Evolutionary conservation across 2,113 vertebrate genomes (phyloP).

Genomic region (Ramphastos sulfuratus): DNA sequence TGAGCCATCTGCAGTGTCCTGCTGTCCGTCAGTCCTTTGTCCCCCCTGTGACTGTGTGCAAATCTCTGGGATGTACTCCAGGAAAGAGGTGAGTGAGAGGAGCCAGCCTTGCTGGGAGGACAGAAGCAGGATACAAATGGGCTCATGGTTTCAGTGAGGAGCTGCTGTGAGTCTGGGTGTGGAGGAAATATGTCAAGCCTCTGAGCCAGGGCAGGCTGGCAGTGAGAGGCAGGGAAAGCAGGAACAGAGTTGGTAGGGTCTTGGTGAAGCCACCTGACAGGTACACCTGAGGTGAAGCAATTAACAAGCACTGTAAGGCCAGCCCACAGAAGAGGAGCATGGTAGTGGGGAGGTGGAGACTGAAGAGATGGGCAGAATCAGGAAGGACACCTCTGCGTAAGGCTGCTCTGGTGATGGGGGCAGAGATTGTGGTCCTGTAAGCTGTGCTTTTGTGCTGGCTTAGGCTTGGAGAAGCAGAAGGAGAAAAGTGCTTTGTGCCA

Average conservation of each 20-base stretch:
- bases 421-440: not conserved
- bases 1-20: not conserved
- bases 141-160: not conserved
- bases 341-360: not conserved
- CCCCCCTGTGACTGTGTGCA: not conserved
- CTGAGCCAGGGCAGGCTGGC: not conserved
- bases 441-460: not conserved
- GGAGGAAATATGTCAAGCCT: not conserved
- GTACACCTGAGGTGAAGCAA: not conserved
- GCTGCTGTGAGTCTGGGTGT: not conserved
- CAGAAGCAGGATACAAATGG: not conserved
- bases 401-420: not conserved
- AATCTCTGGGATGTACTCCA: not conserved
- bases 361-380: not conserved
- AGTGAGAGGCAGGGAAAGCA: slow-evolving; percentile 32
- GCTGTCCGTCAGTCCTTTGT: not conserved
- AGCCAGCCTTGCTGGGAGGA: not conserved
- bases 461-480: not conserved
- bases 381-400: not conserved
- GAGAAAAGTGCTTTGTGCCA: not conserved
- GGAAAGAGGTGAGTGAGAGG: not conserved
- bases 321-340: not conserved
- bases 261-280: not conserved
- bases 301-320: not conserved
- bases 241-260: not conserved